Evolutionary conservation across 1,140 invertebrate species (phyloP), one percentile per base, ranked within the genome.

Genomic region (Agrypnia vestita): DNA sequence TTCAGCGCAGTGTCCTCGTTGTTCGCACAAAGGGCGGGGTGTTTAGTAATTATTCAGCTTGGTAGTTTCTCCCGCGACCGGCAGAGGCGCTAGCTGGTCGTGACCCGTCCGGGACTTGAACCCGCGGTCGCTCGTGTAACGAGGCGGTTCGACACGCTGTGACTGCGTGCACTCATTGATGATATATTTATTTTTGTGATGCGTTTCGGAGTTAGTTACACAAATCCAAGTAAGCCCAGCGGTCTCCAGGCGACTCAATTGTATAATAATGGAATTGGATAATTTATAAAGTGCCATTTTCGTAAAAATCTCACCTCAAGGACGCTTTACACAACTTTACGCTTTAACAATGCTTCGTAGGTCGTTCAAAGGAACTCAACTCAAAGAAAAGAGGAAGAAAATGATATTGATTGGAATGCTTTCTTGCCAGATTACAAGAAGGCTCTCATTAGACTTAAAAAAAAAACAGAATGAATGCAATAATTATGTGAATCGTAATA

Each of bases 71-170:
- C 17, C 11, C 47, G 67, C 67, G n/a, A 49, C 15, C 67, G 47
- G 43, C 43, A 67, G 19, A 71, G 67, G 67, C 67, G 47, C 46
- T 71, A 49, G 67, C 46, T 25, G 55, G 49, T 80, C 79, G 79
- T 80, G 79, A 80, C 79, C 79, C 53, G 72, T 75, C 79, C 72
- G 51, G 73, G 72, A 64, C 51, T 44, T 49, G 79, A 76, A 59
- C 72, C 73, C 43, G 72, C 62, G 64, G 44, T 9, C 64, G 64
- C 43, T 13, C 44, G 61, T 35, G 12, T 19, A 4, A 35, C 25
- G 25, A 35, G 25, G 56, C 56, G 21, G 35, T 19, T 19, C 61
- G 25, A 69, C 64, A 69, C 44, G 64, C 64, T 64, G 19, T 19
- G 13, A 17, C 19, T 9, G 10, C 49, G 49, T 15, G n/a, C 49